These are phyloP conservation scores for Pyrocoelia pectoralis DNA, from an alignment of 2,888 invertebrate species.

Conservation along the genomic window DNA sequence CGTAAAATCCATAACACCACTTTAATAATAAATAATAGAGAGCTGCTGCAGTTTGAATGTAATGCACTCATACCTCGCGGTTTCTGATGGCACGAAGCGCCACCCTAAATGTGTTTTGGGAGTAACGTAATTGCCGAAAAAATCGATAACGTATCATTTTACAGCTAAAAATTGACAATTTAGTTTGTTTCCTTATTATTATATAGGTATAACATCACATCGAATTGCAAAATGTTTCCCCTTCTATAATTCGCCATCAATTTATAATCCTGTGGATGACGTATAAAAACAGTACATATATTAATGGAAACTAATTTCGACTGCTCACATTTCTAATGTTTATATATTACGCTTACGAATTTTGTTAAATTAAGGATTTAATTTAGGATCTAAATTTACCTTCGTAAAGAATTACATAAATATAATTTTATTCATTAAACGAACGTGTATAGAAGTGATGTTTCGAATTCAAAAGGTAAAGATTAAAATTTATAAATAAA, in stretches of 20 bases:
- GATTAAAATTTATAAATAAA: too few relatives aligned
- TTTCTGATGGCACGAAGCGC: neutral
- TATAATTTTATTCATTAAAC: too few relatives aligned
- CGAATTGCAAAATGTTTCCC: neutral
- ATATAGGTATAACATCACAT: neutral
- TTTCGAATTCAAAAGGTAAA: too few relatives aligned
- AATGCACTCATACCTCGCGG: conserved; percentile 9
- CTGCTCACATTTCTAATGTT: neutral
- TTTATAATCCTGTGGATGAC: neutral
- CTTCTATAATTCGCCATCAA: neutral
- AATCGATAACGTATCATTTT: conserved; percentile 7
- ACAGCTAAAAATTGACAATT: neutral
- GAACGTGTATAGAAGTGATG: too few relatives aligned
- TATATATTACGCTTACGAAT: neutral
- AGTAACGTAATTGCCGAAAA: conserved; percentile 15
- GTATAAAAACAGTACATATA: conserved; percentile 5
- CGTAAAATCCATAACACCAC: conserved; percentile 24
- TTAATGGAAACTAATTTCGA: conserved; percentile 1
- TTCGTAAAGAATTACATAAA: too few relatives aligned
- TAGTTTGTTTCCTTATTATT: neutral
- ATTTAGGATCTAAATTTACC: neutral
- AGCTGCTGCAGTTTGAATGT: conserved; percentile 16
- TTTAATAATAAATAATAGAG: conserved; percentile 27
- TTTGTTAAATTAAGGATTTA: neutral
- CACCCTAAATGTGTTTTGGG: neutral